A percentile compares a stretch with the other conserved stretches of the same genome.
These are phyloP conservation scores for Mystacides longicornis DNA, from an alignment of 2,888 invertebrate genomes.

Conservation along the genomic window DNA sequence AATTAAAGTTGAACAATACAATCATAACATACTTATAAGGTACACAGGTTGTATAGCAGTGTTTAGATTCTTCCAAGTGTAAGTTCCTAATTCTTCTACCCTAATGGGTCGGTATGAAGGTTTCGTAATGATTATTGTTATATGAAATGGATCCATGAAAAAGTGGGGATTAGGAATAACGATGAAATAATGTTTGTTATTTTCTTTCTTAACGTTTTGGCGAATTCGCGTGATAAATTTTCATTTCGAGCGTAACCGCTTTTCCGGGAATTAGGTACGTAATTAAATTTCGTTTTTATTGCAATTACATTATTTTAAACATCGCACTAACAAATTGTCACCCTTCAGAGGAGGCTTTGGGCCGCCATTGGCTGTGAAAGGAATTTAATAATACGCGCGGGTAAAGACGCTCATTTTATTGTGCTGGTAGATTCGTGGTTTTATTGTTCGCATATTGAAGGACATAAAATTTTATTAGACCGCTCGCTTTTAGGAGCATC, in stretches of 20 bases:
- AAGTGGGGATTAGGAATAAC: too few relatives aligned
- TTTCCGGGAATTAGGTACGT: neutral
- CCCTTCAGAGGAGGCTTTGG: slow-evolving; percentile 1
- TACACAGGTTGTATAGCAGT: too few relatives aligned
- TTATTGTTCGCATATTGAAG: slow-evolving; percentile 13
- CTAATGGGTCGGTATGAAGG: too few relatives aligned
- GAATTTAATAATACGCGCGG: slow-evolving; percentile 26
- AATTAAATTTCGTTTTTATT: neutral
- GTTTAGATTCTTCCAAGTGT: too few relatives aligned
- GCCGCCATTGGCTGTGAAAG: slow-evolving; percentile 1
- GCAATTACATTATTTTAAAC: neutral
- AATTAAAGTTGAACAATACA: too few relatives aligned
- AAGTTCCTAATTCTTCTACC: too few relatives aligned
- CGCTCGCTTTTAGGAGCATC: slow-evolving; percentile 2
- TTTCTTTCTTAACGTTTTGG: neutral
- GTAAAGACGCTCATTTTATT: slow-evolving; percentile 21
- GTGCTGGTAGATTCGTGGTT: slow-evolving; percentile 12
- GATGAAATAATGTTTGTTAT: too few relatives aligned
- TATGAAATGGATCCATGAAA: too few relatives aligned
- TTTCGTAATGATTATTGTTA: too few relatives aligned
- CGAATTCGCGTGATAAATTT: neutral
- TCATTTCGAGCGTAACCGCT: neutral
- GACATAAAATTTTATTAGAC: slow-evolving; percentile 6
- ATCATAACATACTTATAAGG: too few relatives aligned
- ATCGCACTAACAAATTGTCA: slow-evolving; percentile 6